Conservation (phyloP, 2,888 invertebrate species). For the Chydorus sphaericus region DNA sequence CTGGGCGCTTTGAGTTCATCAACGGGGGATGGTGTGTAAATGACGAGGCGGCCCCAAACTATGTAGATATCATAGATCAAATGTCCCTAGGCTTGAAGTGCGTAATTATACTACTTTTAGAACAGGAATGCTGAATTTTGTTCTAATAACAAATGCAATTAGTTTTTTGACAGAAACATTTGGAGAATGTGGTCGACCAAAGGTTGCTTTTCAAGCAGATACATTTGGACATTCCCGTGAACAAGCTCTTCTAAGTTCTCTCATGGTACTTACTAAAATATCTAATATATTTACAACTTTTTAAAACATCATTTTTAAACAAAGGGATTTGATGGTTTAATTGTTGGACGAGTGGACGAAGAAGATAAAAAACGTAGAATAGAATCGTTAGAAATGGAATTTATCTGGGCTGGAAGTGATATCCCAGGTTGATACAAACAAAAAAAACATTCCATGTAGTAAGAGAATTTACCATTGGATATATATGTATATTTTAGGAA, state of each 20-base stretch:
- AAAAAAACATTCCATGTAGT: neutral
- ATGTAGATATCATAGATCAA: slow-evolving; percentile 24
- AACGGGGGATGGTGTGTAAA: slow-evolving; percentile 26
- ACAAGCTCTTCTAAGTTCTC: slow-evolving; percentile 40
- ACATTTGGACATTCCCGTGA: slow-evolving; percentile 66
- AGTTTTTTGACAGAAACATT: slow-evolving; percentile 45
- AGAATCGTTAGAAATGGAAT: slow-evolving; percentile 24
- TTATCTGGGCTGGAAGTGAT: slow-evolving; percentile 28
- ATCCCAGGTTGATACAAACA: neutral
- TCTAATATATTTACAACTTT: no score
- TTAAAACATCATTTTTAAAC: no score
- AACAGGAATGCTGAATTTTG: no score
- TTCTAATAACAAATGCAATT: slow-evolving; percentile 22
- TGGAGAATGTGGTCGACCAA: slow-evolving; percentile 56
- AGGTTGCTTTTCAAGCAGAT: slow-evolving; percentile 73
- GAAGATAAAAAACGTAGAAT: slow-evolving; percentile 23
- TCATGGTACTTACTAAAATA: no score
- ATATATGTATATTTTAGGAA: no score
- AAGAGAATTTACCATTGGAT: no score
- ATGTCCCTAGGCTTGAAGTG: slow-evolving; percentile 24
- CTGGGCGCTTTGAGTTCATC: slow-evolving; percentile 24
- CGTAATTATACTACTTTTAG: no score
- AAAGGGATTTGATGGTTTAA: slow-evolving; percentile 36
- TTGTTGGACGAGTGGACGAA: slow-evolving; percentile 34
- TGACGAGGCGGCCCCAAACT: slow-evolving; percentile 25